Conservation (phyloP, 2,888 invertebrate genomes). For the Lochmaea capreae region DNA sequence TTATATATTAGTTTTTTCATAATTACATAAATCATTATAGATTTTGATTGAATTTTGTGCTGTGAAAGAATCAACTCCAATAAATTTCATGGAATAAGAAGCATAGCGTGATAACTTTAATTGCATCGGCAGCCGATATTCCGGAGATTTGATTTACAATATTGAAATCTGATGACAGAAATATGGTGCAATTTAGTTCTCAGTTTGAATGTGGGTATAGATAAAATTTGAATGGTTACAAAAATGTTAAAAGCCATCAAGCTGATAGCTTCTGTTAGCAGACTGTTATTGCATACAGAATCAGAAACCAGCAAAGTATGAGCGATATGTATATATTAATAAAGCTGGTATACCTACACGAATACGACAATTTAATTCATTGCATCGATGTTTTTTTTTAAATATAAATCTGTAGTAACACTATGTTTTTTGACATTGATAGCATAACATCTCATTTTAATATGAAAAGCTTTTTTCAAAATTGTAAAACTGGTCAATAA, state of each 20-base stretch:
- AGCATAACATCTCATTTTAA: too few relatives aligned
- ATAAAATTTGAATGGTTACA: neutral
- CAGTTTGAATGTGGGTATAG: neutral
- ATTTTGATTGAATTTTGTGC: neutral
- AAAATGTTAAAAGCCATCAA: neutral
- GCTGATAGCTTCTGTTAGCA: slow-evolving; percentile 7
- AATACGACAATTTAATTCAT: too few relatives aligned
- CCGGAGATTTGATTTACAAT: slow-evolving; percentile 25
- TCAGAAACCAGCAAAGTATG: neutral
- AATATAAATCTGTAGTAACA: too few relatives aligned
- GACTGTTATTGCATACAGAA: neutral
- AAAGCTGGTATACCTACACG: too few relatives aligned
- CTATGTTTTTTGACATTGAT: too few relatives aligned
- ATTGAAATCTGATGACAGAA: slow-evolving; percentile 19
- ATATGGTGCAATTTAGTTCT: slow-evolving; percentile 9
- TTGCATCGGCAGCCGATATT: slow-evolving; percentile 30
- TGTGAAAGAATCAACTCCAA: slow-evolving; percentile 9
- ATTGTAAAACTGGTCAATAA: too few relatives aligned
- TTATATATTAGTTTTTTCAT: too few relatives aligned
- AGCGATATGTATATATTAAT: neutral
- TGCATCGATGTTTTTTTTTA: too few relatives aligned
- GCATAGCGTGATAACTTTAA: slow-evolving; percentile 21
- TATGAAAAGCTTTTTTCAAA: too few relatives aligned
- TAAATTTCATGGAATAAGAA: slow-evolving; percentile 24
- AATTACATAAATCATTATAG: too few relatives aligned